Evolutionary conservation across 1,140 invertebrate species (phyloP), one percentile per base, ranked within the genome.

Genomic region (Drosophila tropicalis): DNA sequence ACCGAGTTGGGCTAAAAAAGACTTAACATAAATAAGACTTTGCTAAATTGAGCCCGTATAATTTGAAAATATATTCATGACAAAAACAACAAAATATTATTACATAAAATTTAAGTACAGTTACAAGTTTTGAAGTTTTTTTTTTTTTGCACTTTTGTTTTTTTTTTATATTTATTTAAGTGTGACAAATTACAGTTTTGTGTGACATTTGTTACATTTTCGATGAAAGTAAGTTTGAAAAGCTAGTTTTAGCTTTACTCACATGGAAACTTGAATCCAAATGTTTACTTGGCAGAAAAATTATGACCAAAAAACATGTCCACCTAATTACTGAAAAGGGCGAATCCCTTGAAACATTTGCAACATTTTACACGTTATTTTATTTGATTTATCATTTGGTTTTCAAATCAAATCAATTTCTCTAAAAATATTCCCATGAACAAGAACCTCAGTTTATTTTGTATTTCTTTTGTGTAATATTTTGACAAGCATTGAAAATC

Each of bases 51-150:
- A 34, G 55, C 40, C 54, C 60, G 71, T 69, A 82, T 87, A 79
- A 87, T 87, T 79, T 82, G 56, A 63, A 66, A 71, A 58, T 64
- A 58, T 64, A 68, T 79, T 61, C 65, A 57, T 54, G 68, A 55
- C 17, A 34, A 25, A 5, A 34, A 51, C 67, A 40, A 47, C 56
- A 44, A 29, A 39, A 39, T 39, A 39, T 39, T 51, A 51, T 22
- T 9, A 54, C 73, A 79, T 89, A 67, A 89, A 89, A 89, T 87
- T 87, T 87, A 34, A 87, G 58, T 67, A 60, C 70, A 58, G 67
- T 89, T 87, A 6, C 41, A 68, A 76, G 67, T 76, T 76, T 51
- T 7, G 1, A 44, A 70, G 56, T 79, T 75, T 7, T n/a, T 22
- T 44, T 29, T 56, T 12, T n/a, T 55, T 55, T 34, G 34, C 36